A percentile compares a stretch with the other conserved stretches of the same genome.
Evolutionary conservation across 1,140 invertebrate genomes (phyloP).

Genomic region (Zophobas morio): DNA sequence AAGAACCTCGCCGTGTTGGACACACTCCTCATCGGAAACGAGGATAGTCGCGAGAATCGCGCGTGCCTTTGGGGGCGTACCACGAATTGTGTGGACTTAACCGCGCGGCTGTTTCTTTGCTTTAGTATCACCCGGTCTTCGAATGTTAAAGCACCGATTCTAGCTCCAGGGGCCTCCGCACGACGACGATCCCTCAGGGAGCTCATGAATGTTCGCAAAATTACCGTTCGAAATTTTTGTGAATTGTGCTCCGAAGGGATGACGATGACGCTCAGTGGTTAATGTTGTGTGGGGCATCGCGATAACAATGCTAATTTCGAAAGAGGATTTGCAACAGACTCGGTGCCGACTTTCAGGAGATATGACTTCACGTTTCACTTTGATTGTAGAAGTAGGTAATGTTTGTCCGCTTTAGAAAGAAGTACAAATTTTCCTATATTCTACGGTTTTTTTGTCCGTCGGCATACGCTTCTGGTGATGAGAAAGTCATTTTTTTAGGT

Average conservation of each 20-base stretch:
- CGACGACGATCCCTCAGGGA: not conserved
- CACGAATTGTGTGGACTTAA: constrained; percentile 42
- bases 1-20: constrained; percentile 23
- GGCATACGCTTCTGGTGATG: not conserved
- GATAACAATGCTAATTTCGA: constrained; percentile 29
- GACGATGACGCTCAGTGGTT: constrained; percentile 24
- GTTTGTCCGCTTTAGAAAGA: not conserved
- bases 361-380: not conserved
- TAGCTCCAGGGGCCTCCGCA: not conserved
- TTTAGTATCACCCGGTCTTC: constrained; percentile 47
- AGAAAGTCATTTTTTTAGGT: no score
- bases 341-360: not conserved
- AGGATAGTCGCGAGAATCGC: constrained; percentile 43
- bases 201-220: not conserved
- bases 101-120: constrained; percentile 47
- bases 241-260: constrained; percentile 25
- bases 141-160: constrained; percentile 26
- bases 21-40: constrained; percentile 34
- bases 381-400: constrained; percentile 16
- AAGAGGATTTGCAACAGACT: constrained; percentile 22
- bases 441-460: not conserved
- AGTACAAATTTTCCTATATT: not conserved
- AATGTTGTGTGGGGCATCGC: constrained; percentile 36
- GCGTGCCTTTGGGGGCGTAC: constrained; percentile 49
- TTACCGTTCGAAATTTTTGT: not conserved